Evolutionary conservation across 2,113 vertebrate genomes (phyloP).

Genomic region (Eclectus roratus): DNA sequence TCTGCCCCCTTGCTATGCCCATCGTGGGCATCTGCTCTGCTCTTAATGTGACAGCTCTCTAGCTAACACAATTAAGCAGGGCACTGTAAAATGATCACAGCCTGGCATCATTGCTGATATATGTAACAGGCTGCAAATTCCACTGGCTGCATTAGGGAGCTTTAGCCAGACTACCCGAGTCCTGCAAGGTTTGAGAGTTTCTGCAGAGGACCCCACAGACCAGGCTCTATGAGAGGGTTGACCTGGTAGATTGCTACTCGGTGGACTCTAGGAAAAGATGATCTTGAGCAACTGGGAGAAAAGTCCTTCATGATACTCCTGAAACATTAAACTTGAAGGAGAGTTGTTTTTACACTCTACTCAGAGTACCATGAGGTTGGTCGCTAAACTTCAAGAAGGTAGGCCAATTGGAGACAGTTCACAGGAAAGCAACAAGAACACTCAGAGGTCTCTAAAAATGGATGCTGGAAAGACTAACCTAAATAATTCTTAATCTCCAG

Average conservation of each 20-base stretch:
- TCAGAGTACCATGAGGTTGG: neutral
- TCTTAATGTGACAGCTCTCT: neutral
- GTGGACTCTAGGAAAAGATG: neutral
- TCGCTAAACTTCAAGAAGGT: neutral
- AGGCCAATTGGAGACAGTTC: neutral
- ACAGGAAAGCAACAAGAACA: neutral
- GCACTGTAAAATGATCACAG: neutral
- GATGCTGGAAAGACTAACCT: neutral
- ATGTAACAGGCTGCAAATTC: neutral
- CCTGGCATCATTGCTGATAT: neutral
- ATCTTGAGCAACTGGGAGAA: neutral
- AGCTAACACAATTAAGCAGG: neutral
- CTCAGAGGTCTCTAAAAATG: neutral
- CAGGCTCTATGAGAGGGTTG: neutral
- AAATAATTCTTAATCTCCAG: neutral
- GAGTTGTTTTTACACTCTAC: neutral
- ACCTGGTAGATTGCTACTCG: neutral
- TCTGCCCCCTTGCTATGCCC: neutral
- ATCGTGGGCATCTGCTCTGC: neutral
- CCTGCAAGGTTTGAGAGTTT: neutral
- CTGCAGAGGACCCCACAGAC: constrained; percentile 17
- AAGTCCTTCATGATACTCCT: neutral
- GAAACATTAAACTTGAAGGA: neutral
- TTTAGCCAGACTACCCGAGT: neutral
- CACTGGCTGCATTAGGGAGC: neutral